Evolutionary conservation across 2,113 vertebrate species (phyloP), one percentile per base, ranked within the genome.

Genomic region (Oplegnathus fasciatus): DNA sequence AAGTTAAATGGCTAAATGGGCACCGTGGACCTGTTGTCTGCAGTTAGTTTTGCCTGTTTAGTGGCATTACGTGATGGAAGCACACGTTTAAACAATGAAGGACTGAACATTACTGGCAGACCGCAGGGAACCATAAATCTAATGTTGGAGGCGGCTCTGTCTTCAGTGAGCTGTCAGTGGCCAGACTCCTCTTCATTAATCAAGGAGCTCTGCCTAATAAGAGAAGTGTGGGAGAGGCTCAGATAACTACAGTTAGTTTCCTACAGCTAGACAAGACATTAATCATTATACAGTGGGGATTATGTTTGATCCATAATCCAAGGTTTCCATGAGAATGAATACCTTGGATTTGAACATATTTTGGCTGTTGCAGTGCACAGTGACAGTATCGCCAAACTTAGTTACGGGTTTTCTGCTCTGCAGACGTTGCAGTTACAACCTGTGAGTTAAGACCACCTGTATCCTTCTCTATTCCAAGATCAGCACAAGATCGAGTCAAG

Each of bases 121-220:
- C 84, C 77, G 34, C 58, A 2, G 84, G 82, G 81, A 80, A 24
- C 75, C 91, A 93, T 95, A 85, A 94, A 94, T 95, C 94, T 94
- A 80, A 80, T 54, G 83, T 32, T 89, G 92, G 82, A 93, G 91
- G 71, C 78, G 40, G 79, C 46, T 84, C 81, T 24, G 84, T 90
- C 87, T 88, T 89, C 81, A 70, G 87, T 37, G 85, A 89, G 86
- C 88, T 86, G 93, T 92, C 94, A 86, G 84, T 76, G 81, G 84
- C 87, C 89, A 84, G 67, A 86, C 83, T 89, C 85, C 70, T 93
- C 86, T 91, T 86, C 88, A 94, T 95, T 94, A 91, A 95, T 94
- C 93, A 93, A 85, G 61, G n/a, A 86, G 61, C 80, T 78, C 73
- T 66, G 81, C 42, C 71, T 72, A 80, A 83, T 60, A 82, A 32